Evolutionary conservation across 2,888 invertebrate species (phyloP).

Genomic region (Spilosoma lubricipeda): DNA sequence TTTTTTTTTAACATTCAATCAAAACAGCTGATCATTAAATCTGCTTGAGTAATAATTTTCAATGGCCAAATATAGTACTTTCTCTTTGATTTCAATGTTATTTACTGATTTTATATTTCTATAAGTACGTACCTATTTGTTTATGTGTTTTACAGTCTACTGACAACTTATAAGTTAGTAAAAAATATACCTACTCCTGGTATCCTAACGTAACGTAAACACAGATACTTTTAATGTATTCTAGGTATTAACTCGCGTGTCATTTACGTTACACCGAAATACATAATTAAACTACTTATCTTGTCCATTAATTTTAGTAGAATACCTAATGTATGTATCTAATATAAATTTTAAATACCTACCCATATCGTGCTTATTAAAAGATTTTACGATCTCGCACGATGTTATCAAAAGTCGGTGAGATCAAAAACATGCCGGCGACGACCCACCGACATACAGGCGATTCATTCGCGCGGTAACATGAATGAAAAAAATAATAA

Average conservation of each 20-base stretch:
- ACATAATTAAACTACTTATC: conserved; percentile 20
- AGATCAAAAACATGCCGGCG: conserved; percentile 58
- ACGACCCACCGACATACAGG: conserved; percentile 45
- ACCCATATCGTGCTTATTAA: conserved; percentile 57
- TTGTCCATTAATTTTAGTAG: conserved; percentile 33
- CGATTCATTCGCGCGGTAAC: conserved; percentile 56
- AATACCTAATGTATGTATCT: conserved; percentile 43
- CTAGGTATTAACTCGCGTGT: background rate
- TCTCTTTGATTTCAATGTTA: too few relatives aligned
- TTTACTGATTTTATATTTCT: too few relatives aligned
- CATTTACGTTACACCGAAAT: background rate
- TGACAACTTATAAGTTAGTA: background rate
- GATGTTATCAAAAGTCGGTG: conserved; percentile 65
- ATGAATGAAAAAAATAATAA: conserved; percentile 56
- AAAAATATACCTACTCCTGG: background rate
- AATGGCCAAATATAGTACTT: too few relatives aligned
- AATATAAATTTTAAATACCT: conserved; percentile 51
- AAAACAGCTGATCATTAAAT: too few relatives aligned
- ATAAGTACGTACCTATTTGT: background rate
- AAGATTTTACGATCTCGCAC: conserved; percentile 65
- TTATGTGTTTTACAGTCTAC: background rate
- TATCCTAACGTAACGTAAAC: background rate
- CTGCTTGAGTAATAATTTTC: too few relatives aligned
- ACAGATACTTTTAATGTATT: background rate
- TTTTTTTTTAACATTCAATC: too few relatives aligned